phyloP scores from a whole-genome alignment of 64 coral and sea anemone species.

The Dendrophyllia cribrosa region DNA sequence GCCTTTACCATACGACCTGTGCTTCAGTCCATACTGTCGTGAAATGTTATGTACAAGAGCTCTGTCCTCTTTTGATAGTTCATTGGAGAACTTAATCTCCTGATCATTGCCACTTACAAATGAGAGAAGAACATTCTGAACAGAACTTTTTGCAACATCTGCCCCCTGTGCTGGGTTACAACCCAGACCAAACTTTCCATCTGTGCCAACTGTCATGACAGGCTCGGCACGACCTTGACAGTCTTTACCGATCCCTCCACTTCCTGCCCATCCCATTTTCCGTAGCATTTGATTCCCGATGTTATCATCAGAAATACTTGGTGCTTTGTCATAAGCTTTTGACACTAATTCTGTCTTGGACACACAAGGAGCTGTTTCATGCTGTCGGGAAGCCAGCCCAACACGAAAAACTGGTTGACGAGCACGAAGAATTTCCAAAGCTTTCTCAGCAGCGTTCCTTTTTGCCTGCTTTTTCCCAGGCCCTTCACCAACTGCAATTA shows the following conservation, averaged over 20 bases:
- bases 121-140: constrained; percentile 69
- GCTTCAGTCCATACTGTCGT: constrained; percentile 66
- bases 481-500: constrained; percentile 75
- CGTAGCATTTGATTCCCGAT: constrained; percentile 89
- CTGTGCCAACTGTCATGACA: constrained; percentile 67
- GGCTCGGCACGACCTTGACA: constrained; percentile 84
- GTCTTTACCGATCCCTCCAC: constrained; percentile 80
- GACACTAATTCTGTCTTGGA: constrained; percentile 68
- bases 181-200: constrained; percentile 85
- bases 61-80: constrained; percentile 87
- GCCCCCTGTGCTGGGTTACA: neutral
- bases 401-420: constrained; percentile 66
- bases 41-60: constrained; percentile 71
- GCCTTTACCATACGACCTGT: constrained; percentile 77
- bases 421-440: constrained; percentile 74
- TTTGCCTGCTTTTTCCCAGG: constrained; percentile 78
- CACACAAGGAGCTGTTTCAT: constrained; percentile 48
- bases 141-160: constrained; percentile 40
- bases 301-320: constrained; percentile 83
- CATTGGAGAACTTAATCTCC: constrained; percentile 86
- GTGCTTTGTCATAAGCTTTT: constrained; percentile 69
- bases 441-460: constrained; percentile 74
- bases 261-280: constrained; percentile 96
- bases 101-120: constrained; percentile 72
- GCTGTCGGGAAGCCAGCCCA: constrained; percentile 31